These are phyloP conservation scores for Zele albiditarsus DNA, from an alignment of 2,888 invertebrate genomes.

Conservation along the genomic window DNA sequence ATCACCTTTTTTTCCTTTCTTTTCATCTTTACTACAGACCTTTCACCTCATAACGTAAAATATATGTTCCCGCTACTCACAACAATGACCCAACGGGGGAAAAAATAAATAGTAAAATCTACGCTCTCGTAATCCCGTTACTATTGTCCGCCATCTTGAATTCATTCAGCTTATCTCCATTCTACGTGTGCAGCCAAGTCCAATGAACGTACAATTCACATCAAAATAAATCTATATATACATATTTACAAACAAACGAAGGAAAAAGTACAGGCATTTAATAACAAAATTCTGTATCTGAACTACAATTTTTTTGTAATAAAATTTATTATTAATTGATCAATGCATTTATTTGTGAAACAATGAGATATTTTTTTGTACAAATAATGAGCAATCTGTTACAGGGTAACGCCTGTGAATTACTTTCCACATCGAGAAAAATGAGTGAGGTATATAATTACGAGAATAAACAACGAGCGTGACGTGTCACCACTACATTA, in stretches of 20 bases:
- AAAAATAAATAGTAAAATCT: not conserved
- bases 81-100: not conserved
- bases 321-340: too few relatives aligned
- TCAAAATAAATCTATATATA: not conserved
- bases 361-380: too few relatives aligned
- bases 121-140: not conserved
- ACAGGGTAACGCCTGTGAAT: not conserved
- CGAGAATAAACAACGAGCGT: conserved; percentile 10
- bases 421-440: not conserved
- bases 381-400: not conserved
- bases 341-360: too few relatives aligned
- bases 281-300: too few relatives aligned
- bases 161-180: not conserved
- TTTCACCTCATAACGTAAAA: not conserved
- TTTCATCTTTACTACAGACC: not conserved
- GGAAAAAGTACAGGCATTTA: too few relatives aligned
- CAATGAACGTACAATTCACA: not conserved
- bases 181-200: not conserved
- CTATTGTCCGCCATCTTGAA: not conserved
- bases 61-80: not conserved
- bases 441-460: not conserved
- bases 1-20: not conserved
- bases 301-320: too few relatives aligned
- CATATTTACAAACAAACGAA: not conserved
- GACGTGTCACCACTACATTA: conserved; percentile 14